Evolutionary conservation across 2,888 invertebrate genomes (phyloP), one percentile per base, ranked within the genome.

Genomic region (Drosophila testacea): DNA sequence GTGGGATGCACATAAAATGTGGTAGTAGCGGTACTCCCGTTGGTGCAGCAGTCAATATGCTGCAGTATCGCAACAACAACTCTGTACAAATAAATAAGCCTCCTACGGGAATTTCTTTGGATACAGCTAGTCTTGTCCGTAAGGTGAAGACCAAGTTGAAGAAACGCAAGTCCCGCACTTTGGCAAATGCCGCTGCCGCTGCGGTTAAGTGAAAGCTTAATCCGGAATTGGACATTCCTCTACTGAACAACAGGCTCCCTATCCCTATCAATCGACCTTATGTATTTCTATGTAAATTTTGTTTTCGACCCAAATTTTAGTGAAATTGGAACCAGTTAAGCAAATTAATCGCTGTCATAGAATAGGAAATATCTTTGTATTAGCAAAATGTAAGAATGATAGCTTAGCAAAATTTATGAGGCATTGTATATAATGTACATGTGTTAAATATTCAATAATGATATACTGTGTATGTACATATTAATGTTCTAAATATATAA

Each of bases 41-140:
- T 39, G 59, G 9, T 6, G 48, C 47, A 1, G 42, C 22, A 22
- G 22, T 38, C 30, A 76, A 65, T n/a, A 50, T 69, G 9, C 7
- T 64, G 16, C 66, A 77, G 11, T 79, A 68, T 30, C 72, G 68
- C 22, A 47, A 34, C 22, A 47, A 32, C 16, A 59, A 27, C 13
- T 13, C 47, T 5, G 0, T 48, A 34, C 59, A 55, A 11, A 38
- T 44, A 1, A 65, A 62, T 3, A 69, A 70, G 44, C 51, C 60
- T 0, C n/a, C 62, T 0, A 36, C 32, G 2, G 73, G 63, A 9
- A 78, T 89, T 92, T 70, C 93, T 92, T 11, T 94, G 93, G 83
- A 93, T 6, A 93, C 94, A 38, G 93, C 93, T 36, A 94, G 93
- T 66, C 69, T 91, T 39, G 90, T 85, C 30, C 90, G 89, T 32